A percentile compares a stretch with the other conserved stretches of the same genome.
Evolutionary conservation across 2,113 vertebrate species (phyloP).

Genomic region (Tichodroma muraria): DNA sequence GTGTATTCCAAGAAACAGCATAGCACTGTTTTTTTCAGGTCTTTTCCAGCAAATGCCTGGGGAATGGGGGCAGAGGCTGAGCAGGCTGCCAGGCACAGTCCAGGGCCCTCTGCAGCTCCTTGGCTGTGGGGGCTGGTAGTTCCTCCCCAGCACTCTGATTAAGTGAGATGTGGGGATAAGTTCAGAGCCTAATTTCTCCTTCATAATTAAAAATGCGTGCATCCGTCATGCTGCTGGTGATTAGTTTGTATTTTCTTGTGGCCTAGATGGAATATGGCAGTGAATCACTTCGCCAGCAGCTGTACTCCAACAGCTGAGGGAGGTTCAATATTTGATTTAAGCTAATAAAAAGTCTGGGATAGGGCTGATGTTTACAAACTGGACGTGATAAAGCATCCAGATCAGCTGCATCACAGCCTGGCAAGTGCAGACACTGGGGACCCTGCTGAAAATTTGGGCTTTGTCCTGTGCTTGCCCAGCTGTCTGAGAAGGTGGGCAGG

Average conservation of each 20-base stretch:
- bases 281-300: conserved; percentile 46
- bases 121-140: not conserved
- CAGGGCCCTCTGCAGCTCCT: not conserved
- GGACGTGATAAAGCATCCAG: conserved; percentile 27
- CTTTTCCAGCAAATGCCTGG: fast-evolving
- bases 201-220: conserved; percentile 48
- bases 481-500: fast-evolving
- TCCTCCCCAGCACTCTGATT: conserved; percentile 5
- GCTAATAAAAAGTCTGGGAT: conserved; percentile 40
- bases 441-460: not conserved
- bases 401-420: conserved; percentile 2
- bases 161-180: conserved; percentile 16
- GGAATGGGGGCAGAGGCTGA: not conserved
- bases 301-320: conserved; percentile 49
- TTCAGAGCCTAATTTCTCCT: conserved; percentile 50
- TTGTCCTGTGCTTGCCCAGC: not conserved
- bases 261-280: conserved; percentile 36
- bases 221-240: conserved; percentile 39
- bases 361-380: conserved; percentile 39
- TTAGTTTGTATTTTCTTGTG: conserved; percentile 53
- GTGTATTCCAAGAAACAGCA: not conserved
- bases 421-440: not conserved
- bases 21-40: not conserved
- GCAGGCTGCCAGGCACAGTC: not conserved
- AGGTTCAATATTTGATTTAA: conserved; percentile 57